Percentiles rank a stretch among this genome's conserved stretches.
Evolutionary conservation across 2,113 vertebrate species (phyloP).

Genomic region (Dromiciops gliroides): DNA sequence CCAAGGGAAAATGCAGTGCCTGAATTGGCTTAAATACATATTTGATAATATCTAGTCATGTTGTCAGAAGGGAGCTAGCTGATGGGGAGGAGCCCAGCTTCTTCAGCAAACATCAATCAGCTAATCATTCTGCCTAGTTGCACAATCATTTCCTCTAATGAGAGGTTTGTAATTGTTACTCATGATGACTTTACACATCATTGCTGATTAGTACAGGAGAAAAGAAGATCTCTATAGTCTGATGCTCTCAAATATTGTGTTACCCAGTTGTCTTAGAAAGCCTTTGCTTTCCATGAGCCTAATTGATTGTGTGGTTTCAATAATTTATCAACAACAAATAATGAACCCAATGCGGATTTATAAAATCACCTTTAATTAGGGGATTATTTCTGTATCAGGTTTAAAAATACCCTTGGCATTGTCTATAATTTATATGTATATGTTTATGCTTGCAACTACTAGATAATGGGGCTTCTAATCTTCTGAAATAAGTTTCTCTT

Average conservation of each 20-base stretch:
- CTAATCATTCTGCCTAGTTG: conserved; percentile 21
- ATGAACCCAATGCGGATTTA: neutral
- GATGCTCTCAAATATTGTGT: conserved; percentile 19
- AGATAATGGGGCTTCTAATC: neutral
- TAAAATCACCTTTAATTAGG: neutral
- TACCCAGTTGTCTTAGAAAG: accelerated
- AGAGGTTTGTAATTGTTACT: conserved; percentile 46
- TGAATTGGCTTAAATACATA: conserved; percentile 9
- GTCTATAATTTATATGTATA: neutral
- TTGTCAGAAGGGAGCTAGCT: neutral
- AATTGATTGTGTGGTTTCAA: neutral
- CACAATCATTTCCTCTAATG: conserved; percentile 26
- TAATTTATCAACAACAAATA: conserved; percentile 21
- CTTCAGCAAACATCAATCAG: conserved; percentile 26
- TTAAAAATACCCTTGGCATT: neutral
- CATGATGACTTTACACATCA: conserved; percentile 24
- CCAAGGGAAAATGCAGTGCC: neutral
- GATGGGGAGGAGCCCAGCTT: conserved; percentile 4
- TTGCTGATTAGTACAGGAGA: conserved; percentile 40
- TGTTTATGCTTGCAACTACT: neutral
- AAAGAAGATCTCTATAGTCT: conserved; percentile 37
- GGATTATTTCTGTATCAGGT: conserved; percentile 3
- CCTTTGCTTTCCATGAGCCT: neutral
- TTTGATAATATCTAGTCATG: neutral
- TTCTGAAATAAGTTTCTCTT: neutral